Evolutionary conservation across 2,888 invertebrate genomes (phyloP), one percentile per base, ranked within the genome.

Genomic region (Boloria selene): DNA sequence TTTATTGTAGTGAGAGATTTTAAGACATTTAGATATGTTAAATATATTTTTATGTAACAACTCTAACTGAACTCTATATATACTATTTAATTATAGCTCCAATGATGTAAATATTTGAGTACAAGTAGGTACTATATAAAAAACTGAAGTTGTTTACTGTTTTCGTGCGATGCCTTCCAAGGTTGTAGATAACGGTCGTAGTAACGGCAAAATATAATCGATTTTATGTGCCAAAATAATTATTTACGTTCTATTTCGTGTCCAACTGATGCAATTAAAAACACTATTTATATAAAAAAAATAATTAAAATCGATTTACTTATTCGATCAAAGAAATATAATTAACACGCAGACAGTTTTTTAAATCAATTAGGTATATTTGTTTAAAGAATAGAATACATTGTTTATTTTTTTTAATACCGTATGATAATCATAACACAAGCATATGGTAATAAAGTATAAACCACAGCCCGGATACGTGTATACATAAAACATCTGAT

Each of bases 401-500:
- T 16, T 17, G 31, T 0, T 38, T 49, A 50, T 10, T 59, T 13
- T 49, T 26, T 59, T 59, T 49, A 59, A 59, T 59, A 59, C 45
- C 26, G n/a, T 47, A 47, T 45, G 17, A 54, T 26, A 47, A 65
- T 64, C 42, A 58, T 45, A 59, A 51, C 42, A 56, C 56, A 17
- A 49, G 42, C 65, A 65, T 50, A 59, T 67, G 67, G 64, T 52
- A 59, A 51, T 59, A 63, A 64, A 60, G 50, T 55, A 54, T 50
- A 63, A 67, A 69, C 66, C 14, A 56, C 10, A 22, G 59, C 54
- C 65, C 69, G 64, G 68, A 71, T 68, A 65, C 66, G 58, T 68
- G 67, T 56, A 71, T 68, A 68, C n/a, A 67, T 70, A 64, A 73
- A 71, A 71, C 71, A 71, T 56, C 55, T 62, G 60, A 68, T 63